Percentiles rank a stretch among this genome's conserved stretches.
Conservation (phyloP, 92 coral and sea anemone genomes). For the Anthopleura xanthogrammica region DNA sequence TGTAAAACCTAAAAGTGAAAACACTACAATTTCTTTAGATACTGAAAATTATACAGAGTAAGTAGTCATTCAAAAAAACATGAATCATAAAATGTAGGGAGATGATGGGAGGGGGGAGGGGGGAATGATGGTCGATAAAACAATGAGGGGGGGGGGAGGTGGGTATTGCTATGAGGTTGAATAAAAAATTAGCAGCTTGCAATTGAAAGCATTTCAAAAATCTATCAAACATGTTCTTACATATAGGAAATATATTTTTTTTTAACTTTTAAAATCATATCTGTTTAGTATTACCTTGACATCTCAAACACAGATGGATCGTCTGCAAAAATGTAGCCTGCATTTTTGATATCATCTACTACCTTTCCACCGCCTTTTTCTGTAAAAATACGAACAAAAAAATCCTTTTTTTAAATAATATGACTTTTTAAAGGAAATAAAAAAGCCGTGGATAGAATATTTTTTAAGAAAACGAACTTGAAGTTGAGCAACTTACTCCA, state of each 20-base stretch:
- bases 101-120: no score
- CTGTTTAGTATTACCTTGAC: background rate
- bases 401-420: background rate
- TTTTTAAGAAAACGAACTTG: background rate
- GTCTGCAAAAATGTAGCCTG: slow-evolving; percentile 20
- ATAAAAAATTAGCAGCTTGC: no score
- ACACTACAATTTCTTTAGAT: background rate
- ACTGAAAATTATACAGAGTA: background rate
- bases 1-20: slow-evolving; percentile 14
- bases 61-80: no score
- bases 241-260: no score
- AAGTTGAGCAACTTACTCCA: slow-evolving; percentile 15
- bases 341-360: background rate
- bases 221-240: no score
- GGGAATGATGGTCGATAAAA: no score
- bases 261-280: no score
- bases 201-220: no score
- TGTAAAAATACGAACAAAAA: background rate
- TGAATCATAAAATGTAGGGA: no score
- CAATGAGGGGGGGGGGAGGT: no score
- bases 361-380: slow-evolving; percentile 12
- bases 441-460: background rate
- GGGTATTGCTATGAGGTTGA: no score
- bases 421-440: background rate
- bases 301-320: slow-evolving; percentile 8